Percentiles rank a stretch among this genome's conserved stretches.
Evolutionary conservation across 2,797 vertebrate genomes (phyloP).

Genomic region (Psittacula derbiana): DNA sequence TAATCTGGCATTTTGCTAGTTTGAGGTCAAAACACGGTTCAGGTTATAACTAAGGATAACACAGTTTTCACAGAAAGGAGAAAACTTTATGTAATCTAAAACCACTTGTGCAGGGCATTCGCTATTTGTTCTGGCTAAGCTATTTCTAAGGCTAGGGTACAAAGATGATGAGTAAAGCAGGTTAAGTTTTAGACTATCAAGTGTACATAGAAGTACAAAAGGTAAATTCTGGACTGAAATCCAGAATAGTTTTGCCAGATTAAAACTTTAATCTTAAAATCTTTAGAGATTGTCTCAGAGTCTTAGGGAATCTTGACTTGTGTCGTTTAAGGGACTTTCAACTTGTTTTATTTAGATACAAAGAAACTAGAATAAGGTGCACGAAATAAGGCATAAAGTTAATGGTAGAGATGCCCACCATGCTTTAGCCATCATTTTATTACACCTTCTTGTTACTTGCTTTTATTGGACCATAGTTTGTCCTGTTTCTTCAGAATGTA

Average conservation of each 20-base stretch:
- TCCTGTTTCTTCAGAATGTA: background rate
- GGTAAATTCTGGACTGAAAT: background rate
- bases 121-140: background rate
- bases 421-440: background rate
- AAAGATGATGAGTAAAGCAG: background rate
- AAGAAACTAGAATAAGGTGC: background rate
- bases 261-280: background rate
- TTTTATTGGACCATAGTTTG: background rate
- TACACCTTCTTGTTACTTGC: background rate
- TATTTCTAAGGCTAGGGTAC: background rate
- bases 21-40: background rate
- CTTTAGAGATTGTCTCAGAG: background rate
- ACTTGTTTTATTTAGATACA: background rate
- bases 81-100: background rate
- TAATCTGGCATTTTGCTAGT: background rate
- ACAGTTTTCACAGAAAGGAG: background rate
- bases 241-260: background rate
- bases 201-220: background rate
- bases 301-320: background rate
- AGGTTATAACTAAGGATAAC: background rate
- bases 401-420: background rate
- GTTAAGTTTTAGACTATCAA: background rate
- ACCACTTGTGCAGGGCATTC: background rate
- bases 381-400: background rate
- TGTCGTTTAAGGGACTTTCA: background rate